These are phyloP conservation scores for Brevimyrus niger DNA, from an alignment of 2,113 vertebrate species.

Conservation along the genomic window DNA sequence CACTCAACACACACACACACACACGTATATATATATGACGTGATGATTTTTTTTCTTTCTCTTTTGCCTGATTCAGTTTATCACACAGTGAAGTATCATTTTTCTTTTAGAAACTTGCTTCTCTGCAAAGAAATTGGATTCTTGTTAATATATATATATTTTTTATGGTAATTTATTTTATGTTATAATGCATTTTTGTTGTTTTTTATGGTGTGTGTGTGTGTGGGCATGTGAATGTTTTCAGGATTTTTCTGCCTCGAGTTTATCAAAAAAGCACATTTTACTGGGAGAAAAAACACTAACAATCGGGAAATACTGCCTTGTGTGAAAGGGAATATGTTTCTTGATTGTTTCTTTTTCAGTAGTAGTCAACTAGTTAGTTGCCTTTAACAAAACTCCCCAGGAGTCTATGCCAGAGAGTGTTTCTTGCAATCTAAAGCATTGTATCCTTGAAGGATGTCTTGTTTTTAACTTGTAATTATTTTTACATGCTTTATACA, in stretches of 20 bases:
- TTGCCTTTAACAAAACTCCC: not conserved
- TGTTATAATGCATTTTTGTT: not conserved
- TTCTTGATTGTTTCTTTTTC: not conserved
- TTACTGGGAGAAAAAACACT: slow-evolving; percentile 12
- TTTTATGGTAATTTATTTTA: slow-evolving; percentile 26
- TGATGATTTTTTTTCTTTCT: slow-evolving; percentile 19
- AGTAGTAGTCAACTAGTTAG: not conserved
- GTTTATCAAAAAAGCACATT: slow-evolving; percentile 24
- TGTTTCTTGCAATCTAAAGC: not conserved
- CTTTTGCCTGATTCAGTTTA: not conserved
- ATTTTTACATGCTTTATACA: slow-evolving; percentile 22
- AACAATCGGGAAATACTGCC: slow-evolving; percentile 33
- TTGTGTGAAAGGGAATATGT: slow-evolving; percentile 25
- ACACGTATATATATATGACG: not conserved
- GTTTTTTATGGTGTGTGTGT: slow-evolving; percentile 12
- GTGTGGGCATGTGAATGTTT: slow-evolving; percentile 14
- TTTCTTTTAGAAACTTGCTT: slow-evolving; percentile 9
- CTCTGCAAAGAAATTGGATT: slow-evolving; percentile 11
- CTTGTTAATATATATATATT: slow-evolving; percentile 35
- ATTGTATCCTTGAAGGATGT: slow-evolving; percentile 25
- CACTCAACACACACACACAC: not conserved
- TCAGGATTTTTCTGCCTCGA: slow-evolving; percentile 14
- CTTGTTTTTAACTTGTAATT: slow-evolving; percentile 10
- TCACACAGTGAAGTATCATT: slow-evolving; percentile 20
- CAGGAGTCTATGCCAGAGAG: not conserved